These are phyloP conservation scores for Notoglanidium macrostoma DNA, from an alignment of 2,797 vertebrate species.

Conservation along the genomic window DNA sequence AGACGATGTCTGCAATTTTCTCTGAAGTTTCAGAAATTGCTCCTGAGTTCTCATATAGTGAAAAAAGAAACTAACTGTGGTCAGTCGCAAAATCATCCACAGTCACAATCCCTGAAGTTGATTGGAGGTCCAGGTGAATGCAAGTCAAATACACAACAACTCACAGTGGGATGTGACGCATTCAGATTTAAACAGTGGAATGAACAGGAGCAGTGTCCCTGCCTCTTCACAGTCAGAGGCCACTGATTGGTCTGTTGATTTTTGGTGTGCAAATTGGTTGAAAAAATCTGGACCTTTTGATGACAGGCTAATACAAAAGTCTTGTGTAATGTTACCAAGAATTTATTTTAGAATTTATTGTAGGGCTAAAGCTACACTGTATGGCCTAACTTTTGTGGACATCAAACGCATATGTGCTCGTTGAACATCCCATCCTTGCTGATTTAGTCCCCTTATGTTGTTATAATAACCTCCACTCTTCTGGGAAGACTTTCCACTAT, in stretches of 20 bases:
- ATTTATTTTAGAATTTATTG: neutral
- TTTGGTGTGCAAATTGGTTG: neutral
- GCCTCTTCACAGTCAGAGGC: neutral
- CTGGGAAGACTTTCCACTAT: neutral
- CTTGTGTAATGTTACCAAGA: neutral
- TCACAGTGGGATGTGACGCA: neutral
- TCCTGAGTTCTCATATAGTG: neutral
- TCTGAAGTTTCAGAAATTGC: neutral
- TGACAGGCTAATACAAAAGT: neutral
- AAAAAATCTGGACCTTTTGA: neutral
- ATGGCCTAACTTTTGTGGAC: neutral
- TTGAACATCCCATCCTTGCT: neutral
- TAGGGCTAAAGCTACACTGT: neutral
- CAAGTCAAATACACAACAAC: neutral
- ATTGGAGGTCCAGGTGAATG: neutral
- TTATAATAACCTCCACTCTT: neutral
- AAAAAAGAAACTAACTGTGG: neutral
- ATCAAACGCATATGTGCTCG: neutral
- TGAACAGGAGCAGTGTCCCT: neutral
- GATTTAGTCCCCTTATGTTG: neutral
- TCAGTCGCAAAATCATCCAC: neutral
- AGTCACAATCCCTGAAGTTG: neutral
- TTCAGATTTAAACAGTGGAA: neutral
- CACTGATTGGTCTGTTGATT: neutral
- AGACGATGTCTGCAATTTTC: neutral